Evolutionary conservation across 2,888 invertebrate species (phyloP).

Genomic region (Sphinx pinastri): DNA sequence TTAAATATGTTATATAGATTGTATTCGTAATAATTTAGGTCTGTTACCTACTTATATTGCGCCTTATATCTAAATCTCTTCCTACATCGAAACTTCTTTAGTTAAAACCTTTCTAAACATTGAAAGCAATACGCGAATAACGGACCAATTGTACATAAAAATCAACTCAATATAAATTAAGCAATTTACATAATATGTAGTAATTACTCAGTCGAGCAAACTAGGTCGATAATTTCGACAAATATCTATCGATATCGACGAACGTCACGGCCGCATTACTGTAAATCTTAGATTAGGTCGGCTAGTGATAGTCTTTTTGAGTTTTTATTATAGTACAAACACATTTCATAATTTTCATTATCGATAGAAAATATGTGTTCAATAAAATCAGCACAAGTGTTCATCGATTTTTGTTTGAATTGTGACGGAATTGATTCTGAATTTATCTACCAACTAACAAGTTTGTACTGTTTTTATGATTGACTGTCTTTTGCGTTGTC

Average conservation of each 20-base stretch:
- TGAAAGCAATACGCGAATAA: background rate
- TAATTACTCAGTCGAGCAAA: background rate
- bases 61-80: background rate
- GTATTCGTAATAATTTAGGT: background rate
- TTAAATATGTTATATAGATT: background rate
- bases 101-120: background rate
- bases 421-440: slow-evolving; percentile 2
- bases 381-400: slow-evolving; percentile 6
- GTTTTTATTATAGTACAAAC: background rate
- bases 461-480: background rate
- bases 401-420: slow-evolving; percentile 2
- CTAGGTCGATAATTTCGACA: background rate
- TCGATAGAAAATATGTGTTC: slow-evolving; percentile 4
- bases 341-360: background rate
- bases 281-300: slow-evolving; percentile 19
- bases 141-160: slow-evolving; percentile 21
- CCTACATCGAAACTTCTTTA: background rate
- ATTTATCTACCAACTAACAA: background rate
- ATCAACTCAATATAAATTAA: background rate
- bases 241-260: slow-evolving; percentile 22
- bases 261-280: background rate
- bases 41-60: background rate
- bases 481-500: background rate
- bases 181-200: background rate
- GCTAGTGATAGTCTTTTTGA: slow-evolving; percentile 1